Base-by-base conservation (phyloP, 2,888 invertebrate genomes). In the Rhagonycha fulva region DNA sequence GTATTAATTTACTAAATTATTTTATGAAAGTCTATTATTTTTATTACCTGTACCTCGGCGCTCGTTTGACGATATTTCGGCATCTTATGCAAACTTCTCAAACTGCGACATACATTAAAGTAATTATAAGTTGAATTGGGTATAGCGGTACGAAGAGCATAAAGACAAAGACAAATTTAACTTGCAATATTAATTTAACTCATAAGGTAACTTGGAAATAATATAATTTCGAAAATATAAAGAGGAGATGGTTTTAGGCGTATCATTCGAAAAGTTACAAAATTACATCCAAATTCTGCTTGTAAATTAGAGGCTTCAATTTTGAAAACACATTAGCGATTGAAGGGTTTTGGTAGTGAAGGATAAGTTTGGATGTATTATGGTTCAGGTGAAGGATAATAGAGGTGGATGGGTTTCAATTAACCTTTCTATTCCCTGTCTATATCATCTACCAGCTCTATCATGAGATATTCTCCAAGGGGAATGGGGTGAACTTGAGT, bases 351-450 rank as follows among this genome's bases (percentile, higher is more conserved):
- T 67, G 77, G 69, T 78, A 77, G 72, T 79, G 76, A 78, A 78
- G 80, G 79, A 79, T 81, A 81, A 81, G 80, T 81, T 81, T 81
- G 78, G 79, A 76, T 78, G 79, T 79, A 82, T 78, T 82, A 80
- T 82, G 82, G 83, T 83, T 85, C 86, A 86, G 87, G 87, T 87
- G 85, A 84, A 85, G 81, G 80, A 83, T 85, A 87, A 86, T 86
- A 83, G 85, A 85, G 86, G 86, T 86, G 84, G 86, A 86, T 86
- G 84, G 85, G 83, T 86, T 87, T 87, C 86, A 87, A 87, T 87
- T 87, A 87, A 86, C 86, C 86, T 86, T 82, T 80, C 82, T 79
- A 80, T 79, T 79, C 81, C 79, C 75, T 78, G 60, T 68, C 72
- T 76, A 77, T 80, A 78, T 74, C 79, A 77, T 75, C 77, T 72